These are phyloP conservation scores for Variabilichromis moorii DNA, from an alignment of 2,113 vertebrate genomes.

Conservation along the genomic window DNA sequence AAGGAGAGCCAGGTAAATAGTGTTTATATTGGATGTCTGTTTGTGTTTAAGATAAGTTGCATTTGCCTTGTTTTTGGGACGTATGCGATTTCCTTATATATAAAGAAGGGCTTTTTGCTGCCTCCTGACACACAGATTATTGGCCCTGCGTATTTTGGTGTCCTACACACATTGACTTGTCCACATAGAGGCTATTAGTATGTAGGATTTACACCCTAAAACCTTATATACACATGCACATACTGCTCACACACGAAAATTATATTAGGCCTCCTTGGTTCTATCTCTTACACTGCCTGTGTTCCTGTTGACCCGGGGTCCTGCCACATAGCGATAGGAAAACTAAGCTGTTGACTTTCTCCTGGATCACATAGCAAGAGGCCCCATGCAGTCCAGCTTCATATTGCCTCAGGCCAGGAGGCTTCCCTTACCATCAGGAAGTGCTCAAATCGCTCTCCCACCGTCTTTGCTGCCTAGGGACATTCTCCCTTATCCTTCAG, in stretches of 20 bases:
- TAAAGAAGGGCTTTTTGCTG: conserved; percentile 25
- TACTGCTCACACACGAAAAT: conserved; percentile 6
- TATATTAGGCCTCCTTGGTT: conserved; percentile 35
- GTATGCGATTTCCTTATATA: conserved; percentile 40
- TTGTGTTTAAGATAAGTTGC: conserved; percentile 59
- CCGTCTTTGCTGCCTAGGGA: neutral
- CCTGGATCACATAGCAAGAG: conserved; percentile 56
- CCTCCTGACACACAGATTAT: conserved; percentile 26
- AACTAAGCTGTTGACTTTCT: conserved; percentile 69
- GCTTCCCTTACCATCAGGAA: conserved; percentile 32
- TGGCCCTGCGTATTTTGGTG: neutral
- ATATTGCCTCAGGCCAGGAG: conserved; percentile 40
- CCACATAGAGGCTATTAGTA: conserved; percentile 47
- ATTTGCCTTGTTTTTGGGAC: conserved; percentile 57
- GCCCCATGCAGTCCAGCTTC: conserved; percentile 48
- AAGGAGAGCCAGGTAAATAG: conserved; percentile 86
- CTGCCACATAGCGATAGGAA: conserved; percentile 55
- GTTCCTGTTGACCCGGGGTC: conserved; percentile 61
- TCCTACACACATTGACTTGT: conserved; percentile 22
- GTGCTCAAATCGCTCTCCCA: neutral
- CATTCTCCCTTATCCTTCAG: neutral
- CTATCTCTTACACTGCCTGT: conserved; percentile 42
- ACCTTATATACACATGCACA: conserved; percentile 43
- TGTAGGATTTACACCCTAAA: conserved; percentile 53
- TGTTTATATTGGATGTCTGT: conserved; percentile 60